Percentiles rank a stretch among this genome's conserved stretches.
These are phyloP conservation scores for Chloroceryle aenea DNA, from an alignment of 2,113 vertebrate species.

Conservation along the genomic window DNA sequence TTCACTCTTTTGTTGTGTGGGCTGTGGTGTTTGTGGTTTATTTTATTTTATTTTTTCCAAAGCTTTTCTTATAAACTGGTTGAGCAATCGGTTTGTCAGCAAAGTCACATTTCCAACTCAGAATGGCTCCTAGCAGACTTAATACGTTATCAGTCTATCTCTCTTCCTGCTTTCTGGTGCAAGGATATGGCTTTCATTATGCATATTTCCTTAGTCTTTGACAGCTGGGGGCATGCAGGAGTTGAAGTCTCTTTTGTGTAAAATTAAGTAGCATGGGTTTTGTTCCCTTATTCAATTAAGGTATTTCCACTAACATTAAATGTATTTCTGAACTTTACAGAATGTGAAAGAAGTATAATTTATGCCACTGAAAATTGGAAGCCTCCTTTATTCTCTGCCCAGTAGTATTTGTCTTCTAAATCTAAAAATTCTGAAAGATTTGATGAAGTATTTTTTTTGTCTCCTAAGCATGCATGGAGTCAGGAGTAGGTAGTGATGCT, in stretches of 20 bases:
- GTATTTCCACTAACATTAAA: not conserved
- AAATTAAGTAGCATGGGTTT: not conserved
- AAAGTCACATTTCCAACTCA: not conserved
- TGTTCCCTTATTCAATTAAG: slow-evolving; percentile 7
- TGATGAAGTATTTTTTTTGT: not conserved
- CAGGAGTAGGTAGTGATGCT: not conserved
- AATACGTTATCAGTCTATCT: slow-evolving; percentile 23
- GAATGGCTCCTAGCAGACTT: slow-evolving; percentile 1
- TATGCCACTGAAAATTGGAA: not conserved
- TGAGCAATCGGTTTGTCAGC: not conserved
- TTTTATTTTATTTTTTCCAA: no score
- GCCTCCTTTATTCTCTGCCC: not conserved
- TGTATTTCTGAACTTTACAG: not conserved
- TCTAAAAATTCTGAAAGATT: not conserved
- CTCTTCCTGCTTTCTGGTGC: slow-evolving; percentile 33
- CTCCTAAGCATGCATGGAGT: not conserved
- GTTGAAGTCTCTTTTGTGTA: slow-evolving; percentile 35
- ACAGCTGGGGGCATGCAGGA: not conserved
- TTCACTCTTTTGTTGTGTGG: not conserved
- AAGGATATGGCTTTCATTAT: slow-evolving; percentile 37
- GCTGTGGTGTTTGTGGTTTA: no score
- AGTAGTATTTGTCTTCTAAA: not conserved
- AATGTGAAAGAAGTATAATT: not conserved
- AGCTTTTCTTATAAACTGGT: not conserved
- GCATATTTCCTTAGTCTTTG: slow-evolving; percentile 19